phyloP scores from a whole-genome alignment of 2,888 invertebrate species.

The Agonopterix arenella region DNA sequence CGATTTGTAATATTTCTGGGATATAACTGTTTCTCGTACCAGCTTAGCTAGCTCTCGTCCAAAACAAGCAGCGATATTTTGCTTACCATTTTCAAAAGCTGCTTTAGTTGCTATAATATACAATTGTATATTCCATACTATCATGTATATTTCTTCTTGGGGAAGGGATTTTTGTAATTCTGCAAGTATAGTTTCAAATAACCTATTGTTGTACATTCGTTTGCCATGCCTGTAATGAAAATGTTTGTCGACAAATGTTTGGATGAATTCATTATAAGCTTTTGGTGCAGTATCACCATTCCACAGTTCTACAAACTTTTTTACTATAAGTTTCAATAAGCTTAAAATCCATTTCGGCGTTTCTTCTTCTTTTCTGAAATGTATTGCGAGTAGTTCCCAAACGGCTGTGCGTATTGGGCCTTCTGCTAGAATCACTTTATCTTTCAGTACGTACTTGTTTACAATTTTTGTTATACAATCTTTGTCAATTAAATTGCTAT shows the following conservation, averaged over 20 bases:
- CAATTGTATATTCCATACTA: slow-evolving; percentile 27
- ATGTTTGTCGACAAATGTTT: slow-evolving; percentile 10
- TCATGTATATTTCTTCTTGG: slow-evolving; percentile 22
- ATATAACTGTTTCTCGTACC: too few relatives aligned
- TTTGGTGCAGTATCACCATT: slow-evolving; percentile 13
- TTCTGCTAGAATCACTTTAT: slow-evolving; percentile 5
- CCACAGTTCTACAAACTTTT: slow-evolving; percentile 20
- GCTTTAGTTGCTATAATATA: slow-evolving; percentile 18
- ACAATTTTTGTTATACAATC: slow-evolving; percentile 25
- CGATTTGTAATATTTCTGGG: too few relatives aligned
- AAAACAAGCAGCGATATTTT: too few relatives aligned
- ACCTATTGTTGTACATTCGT: slow-evolving; percentile 8
- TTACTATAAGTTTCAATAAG: slow-evolving; percentile 18
- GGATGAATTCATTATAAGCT: slow-evolving; percentile 18
- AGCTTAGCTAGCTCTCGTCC: too few relatives aligned
- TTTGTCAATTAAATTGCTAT: slow-evolving; percentile 23
- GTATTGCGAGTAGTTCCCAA: slow-evolving; percentile 26
- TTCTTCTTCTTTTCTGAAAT: slow-evolving; percentile 14
- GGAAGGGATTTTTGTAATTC: slow-evolving; percentile 15
- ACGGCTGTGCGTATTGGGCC: slow-evolving; percentile 10
- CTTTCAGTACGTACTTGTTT: slow-evolving; percentile 24
- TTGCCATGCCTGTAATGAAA: slow-evolving; percentile 2
- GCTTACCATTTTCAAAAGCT: too few relatives aligned
- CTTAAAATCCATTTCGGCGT: slow-evolving; percentile 13
- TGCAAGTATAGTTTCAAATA: slow-evolving; percentile 22